phyloP scores from a whole-genome alignment of 2,797 vertebrate species.

The Eupleurogrammus muticus region DNA sequence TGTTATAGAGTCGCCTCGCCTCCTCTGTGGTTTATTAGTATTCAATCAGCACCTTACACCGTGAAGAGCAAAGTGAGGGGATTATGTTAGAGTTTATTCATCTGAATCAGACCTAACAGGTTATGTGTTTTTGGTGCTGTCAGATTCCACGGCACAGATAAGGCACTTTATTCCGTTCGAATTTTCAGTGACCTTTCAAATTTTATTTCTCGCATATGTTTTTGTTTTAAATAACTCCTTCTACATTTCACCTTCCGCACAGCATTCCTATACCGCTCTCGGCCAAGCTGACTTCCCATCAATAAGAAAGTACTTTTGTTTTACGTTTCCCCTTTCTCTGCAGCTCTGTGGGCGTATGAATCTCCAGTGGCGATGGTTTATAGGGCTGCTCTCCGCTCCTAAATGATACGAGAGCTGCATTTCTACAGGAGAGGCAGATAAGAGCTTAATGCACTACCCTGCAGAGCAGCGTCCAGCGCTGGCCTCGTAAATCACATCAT shows the following conservation, averaged over 20 bases:
- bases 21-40: conserved; percentile 32
- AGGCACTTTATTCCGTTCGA: conserved; percentile 22
- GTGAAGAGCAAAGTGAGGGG: conserved; percentile 28
- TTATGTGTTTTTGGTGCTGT: conserved; percentile 36
- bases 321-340: conserved; percentile 39
- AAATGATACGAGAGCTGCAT: conserved; percentile 65
- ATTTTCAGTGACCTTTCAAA: conserved; percentile 36
- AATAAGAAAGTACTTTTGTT: conserved; percentile 57
- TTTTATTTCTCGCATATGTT: conserved; percentile 30
- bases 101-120: conserved; percentile 54
- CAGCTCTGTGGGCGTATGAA: conserved; percentile 51
- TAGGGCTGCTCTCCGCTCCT: conserved; percentile 44
- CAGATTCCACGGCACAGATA: conserved; percentile 26
- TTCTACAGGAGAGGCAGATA: conserved; percentile 76
- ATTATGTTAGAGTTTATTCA: conserved; percentile 55
- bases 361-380: conserved; percentile 58
- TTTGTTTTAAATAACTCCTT: conserved; percentile 16
- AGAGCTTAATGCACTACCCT: conserved; percentile 81
- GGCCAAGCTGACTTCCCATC: conserved; percentile 42
- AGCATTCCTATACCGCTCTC: conserved; percentile 24
- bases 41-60: conserved; percentile 32
- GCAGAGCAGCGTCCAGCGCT: conserved; percentile 65
- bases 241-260: conserved; percentile 37
- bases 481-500: conserved; percentile 80
- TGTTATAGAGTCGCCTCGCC: conserved; percentile 8